Evolutionary conservation across 2,888 invertebrate species (phyloP), one percentile per base, ranked within the genome.

Genomic region (Drosophila algonquin): DNA sequence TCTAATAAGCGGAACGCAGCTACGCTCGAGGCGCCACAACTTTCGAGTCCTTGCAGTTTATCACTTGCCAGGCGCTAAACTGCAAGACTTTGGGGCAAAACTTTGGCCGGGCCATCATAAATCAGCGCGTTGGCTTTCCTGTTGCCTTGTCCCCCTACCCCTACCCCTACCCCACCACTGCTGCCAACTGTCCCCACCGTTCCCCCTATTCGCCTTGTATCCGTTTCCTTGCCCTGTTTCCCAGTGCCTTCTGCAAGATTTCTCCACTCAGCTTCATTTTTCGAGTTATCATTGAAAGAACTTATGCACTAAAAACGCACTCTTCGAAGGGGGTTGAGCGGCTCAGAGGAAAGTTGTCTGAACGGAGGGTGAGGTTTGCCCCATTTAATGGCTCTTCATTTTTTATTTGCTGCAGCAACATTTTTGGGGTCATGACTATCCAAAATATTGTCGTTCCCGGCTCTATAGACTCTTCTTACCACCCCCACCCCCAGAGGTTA

Each of bases 61-160:
- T 81, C 81, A 75, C 81, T 71, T 75, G 75, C 71, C 62, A 75
- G 79, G 80, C 86, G 82, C 83, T 80, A 80, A 84, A 82, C 81
- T 81, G 80, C 78, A 76, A 76, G 82, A 76, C 75, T 80, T 73
- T 58, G 65, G 57, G 55, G 68, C 32, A 64, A 79, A 86, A 80
- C 79, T 83, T 86, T 85, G 55, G 59, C 77, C 40, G 61, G 64
- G 86, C 60, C 64, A 77, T 77, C 86, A 83, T 83, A 83, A 83
- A 83, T 86, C 83, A 83, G 72, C 50, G 69, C 45, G 63, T 64
- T 73, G 59, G 70, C 57, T 61, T 70, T 61, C 67, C 63, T 40
- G 40, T 40, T 40, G 14, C 7, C 40, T 14, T 6, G 14, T 40
- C 5, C 6, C 14, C 1, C 14, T 24, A 8, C 40, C 5, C 14